Conservation (phyloP, 2,113 vertebrate genomes). For the Ptyas mucosa region DNA sequence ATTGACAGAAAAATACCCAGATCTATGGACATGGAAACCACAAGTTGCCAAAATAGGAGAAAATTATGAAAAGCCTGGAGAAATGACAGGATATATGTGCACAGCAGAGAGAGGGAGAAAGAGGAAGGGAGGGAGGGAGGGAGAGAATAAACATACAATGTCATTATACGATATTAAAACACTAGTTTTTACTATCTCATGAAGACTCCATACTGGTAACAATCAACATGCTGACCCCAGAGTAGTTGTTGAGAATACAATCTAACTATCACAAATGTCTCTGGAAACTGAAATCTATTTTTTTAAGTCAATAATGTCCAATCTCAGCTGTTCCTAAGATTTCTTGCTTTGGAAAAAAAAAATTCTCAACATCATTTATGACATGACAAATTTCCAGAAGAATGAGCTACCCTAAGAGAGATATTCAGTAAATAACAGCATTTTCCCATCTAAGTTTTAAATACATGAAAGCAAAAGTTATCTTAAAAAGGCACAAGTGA, state of each 20-base stretch:
- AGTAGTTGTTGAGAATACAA: constrained; percentile 45
- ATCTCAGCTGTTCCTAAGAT: constrained; percentile 53
- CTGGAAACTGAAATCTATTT: constrained; percentile 53
- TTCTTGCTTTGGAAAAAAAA: constrained; percentile 54
- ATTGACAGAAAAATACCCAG: not conserved
- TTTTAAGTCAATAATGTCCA: constrained; percentile 57
- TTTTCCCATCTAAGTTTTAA: constrained; percentile 44
- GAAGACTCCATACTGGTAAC: not conserved
- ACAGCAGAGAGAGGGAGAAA: not conserved
- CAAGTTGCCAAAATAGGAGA: not conserved
- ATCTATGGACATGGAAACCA: not conserved
- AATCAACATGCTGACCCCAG: not conserved
- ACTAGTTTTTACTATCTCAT: not conserved
- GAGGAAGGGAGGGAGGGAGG: too few species aligned
- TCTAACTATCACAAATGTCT: not conserved
- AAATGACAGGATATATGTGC: not conserved
- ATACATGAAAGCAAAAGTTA: constrained; percentile 32
- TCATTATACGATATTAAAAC: rapidly evolving
- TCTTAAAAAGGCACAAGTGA: constrained; percentile 29
- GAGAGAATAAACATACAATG: not conserved
- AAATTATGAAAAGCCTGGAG: not conserved
- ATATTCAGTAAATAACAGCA: constrained; percentile 36
- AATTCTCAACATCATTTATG: constrained; percentile 52
- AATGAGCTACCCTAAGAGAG: constrained; percentile 25
- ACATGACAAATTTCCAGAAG: constrained; percentile 52